phyloP scores from a whole-genome alignment of 1,140 invertebrate species.

The Lordiphosa clarofinis region DNA sequence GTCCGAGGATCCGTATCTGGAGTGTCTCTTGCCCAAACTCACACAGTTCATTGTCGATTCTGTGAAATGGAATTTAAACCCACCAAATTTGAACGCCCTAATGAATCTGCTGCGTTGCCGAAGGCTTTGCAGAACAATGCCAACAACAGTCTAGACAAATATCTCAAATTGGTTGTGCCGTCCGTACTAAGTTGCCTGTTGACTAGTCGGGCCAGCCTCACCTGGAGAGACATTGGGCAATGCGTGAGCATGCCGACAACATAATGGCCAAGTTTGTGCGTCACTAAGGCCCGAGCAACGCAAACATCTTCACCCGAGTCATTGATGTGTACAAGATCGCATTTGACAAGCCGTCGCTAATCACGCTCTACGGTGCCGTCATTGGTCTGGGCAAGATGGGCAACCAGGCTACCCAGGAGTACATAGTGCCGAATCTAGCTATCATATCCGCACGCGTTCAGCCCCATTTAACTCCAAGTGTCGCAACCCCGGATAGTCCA shows the following conservation, averaged over 20 bases:
- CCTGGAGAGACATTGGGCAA: constrained; percentile 27
- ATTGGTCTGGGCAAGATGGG: constrained; percentile 45
- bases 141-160: constrained; percentile 16
- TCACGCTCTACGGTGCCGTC: constrained; percentile 39
- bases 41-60: constrained; percentile 24
- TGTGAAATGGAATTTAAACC: constrained; percentile 17
- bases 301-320: constrained; percentile 22
- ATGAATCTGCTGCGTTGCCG: constrained; percentile 43
- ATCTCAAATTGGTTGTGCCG: constrained; percentile 39
- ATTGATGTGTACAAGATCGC: constrained; percentile 30
- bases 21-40: constrained; percentile 19
- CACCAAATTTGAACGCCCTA: constrained; percentile 16
- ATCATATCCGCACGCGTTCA: constrained; percentile 21
- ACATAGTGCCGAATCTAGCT: constrained; percentile 25
- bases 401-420: constrained; percentile 14
- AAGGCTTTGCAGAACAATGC: constrained; percentile 22
- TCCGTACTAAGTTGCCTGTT: constrained; percentile 31
- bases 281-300: constrained; percentile 1
- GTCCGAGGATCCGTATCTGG: constrained; percentile 19
- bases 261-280: constrained; percentile 28
- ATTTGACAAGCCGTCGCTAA: constrained; percentile 8
- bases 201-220: not conserved
- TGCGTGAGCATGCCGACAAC: constrained; percentile 39
- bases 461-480: not conserved
- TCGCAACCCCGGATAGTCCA: not conserved